Evolutionary conservation across 2,113 vertebrate species (phyloP).

Genomic region (Dromaius novaehollandiae): DNA sequence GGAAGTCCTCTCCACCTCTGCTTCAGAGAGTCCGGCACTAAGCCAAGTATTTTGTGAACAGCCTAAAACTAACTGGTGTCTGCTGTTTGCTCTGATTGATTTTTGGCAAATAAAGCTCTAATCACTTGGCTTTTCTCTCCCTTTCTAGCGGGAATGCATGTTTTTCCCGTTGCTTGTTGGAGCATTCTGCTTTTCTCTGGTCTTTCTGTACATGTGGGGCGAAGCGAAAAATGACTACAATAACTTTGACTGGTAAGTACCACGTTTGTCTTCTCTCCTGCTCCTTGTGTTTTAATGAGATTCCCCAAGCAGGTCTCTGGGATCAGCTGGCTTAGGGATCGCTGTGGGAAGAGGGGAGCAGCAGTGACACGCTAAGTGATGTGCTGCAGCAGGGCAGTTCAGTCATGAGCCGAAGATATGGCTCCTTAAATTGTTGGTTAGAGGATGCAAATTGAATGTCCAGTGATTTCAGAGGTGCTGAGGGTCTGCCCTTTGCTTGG

Average conservation of each 20-base stretch:
- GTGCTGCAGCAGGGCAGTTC: background rate
- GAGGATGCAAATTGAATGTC: background rate
- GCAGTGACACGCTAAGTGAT: too few relatives aligned
- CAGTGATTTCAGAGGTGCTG: background rate
- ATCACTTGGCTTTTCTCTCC: slow-evolving; percentile 28
- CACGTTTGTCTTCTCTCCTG: background rate
- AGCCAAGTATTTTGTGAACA: background rate
- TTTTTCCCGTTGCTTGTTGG: slow-evolving; percentile 81
- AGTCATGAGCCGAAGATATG: background rate
- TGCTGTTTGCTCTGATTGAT: background rate
- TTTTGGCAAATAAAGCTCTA: background rate
- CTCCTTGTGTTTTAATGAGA: background rate
- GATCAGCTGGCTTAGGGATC: background rate
- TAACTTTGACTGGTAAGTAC: slow-evolving; percentile 91
- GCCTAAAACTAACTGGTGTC: background rate
- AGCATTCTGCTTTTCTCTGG: slow-evolving; percentile 83
- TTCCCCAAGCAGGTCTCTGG: background rate
- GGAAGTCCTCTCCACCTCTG: background rate
- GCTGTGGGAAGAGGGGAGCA: background rate
- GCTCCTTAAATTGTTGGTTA: background rate
- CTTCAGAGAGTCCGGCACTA: background rate
- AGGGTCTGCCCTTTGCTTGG: background rate
- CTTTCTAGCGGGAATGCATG: slow-evolving; percentile 74
- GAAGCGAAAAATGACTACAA: slow-evolving; percentile 92
- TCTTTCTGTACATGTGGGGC: slow-evolving; percentile 89